phyloP scores from a whole-genome alignment of 2,113 vertebrate species.

The Siniperca chuatsi region DNA sequence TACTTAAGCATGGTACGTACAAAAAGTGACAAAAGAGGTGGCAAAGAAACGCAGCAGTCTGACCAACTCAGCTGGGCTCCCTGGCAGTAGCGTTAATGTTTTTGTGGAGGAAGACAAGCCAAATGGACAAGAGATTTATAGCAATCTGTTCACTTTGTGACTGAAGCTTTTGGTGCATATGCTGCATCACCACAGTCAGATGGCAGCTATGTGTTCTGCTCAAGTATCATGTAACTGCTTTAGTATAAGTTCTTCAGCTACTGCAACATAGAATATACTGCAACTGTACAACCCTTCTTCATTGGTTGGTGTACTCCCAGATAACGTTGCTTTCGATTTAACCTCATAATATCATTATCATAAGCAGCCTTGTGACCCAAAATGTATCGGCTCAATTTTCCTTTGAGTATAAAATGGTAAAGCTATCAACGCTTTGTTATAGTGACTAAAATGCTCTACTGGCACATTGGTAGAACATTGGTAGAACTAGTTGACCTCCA shows the following conservation, averaged over 20 bases:
- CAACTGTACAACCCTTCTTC: background rate
- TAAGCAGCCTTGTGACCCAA: background rate
- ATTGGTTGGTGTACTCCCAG: background rate
- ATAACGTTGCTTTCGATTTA: background rate
- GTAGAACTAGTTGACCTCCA: constrained; percentile 23
- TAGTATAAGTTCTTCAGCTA: background rate
- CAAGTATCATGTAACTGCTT: constrained; percentile 17
- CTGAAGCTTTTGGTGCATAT: constrained; percentile 52
- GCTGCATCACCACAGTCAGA: constrained; percentile 51
- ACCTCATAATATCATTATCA: background rate
- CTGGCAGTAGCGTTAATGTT: constrained; percentile 32
- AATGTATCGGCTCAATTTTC: background rate
- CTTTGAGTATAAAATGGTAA: background rate
- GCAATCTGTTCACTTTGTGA: constrained; percentile 54
- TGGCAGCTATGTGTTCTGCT: constrained; percentile 25
- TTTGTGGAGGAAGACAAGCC: constrained; percentile 28
- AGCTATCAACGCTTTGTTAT: background rate
- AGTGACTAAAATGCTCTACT: background rate
- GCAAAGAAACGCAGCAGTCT: background rate
- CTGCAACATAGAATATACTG: background rate
- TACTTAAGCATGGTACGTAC: no score
- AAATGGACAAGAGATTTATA: constrained; percentile 56
- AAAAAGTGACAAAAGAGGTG: background rate
- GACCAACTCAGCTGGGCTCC: constrained; percentile 10
- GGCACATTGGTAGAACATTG: background rate